Base-by-base conservation (phyloP, 2,888 invertebrate species). In the Ectropis crepuscularia region DNA sequence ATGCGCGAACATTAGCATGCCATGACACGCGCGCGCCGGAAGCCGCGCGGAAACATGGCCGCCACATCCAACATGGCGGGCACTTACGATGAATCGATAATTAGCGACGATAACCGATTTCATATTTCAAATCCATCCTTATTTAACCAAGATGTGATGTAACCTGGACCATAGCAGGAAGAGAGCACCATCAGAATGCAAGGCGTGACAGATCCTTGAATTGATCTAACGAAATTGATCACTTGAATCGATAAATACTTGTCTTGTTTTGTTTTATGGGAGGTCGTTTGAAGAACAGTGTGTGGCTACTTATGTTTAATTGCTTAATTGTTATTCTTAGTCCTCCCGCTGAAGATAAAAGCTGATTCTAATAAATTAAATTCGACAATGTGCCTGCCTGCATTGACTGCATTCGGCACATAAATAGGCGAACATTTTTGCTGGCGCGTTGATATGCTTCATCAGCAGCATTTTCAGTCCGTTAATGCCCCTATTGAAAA, bases 41-140 rank as follows among this genome's bases (percentile, higher is more conserved):
- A 92, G 89, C 86, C 89, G 86, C 81, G 80, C 86, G 81, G 83
- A 83, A 91, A 89, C 87, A 86, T 86, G 87, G 87, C 86, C 84
- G 86, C 82, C 83, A 84, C 86, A 88, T 83, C 87, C 90, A 90
- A 90, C 81, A 90, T 92, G 91, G 90, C 90, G 80, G 82, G 85
- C 77, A 88, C 85, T 83, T 83, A 84, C 87, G 79, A 85, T 87
- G 88, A 92, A 92, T 91, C 90, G 85, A 90, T 91, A 92, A 92
- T 92, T 88, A 90, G 87, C 78, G 71, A 73, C 82, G 86, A 90
- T 87, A 88, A 86, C 84, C 85, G 86, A 90, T 89, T 90, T 90
- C 89, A 90, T 90, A 91, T 89, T 89, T 90, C 84, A 75, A 85
- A 87, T 87, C 83, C 82, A 83, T 82, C 80, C 85, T 82, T 87